Evolutionary conservation across 2,113 vertebrate species (phyloP).

Genomic region (Aviceda subcristata): DNA sequence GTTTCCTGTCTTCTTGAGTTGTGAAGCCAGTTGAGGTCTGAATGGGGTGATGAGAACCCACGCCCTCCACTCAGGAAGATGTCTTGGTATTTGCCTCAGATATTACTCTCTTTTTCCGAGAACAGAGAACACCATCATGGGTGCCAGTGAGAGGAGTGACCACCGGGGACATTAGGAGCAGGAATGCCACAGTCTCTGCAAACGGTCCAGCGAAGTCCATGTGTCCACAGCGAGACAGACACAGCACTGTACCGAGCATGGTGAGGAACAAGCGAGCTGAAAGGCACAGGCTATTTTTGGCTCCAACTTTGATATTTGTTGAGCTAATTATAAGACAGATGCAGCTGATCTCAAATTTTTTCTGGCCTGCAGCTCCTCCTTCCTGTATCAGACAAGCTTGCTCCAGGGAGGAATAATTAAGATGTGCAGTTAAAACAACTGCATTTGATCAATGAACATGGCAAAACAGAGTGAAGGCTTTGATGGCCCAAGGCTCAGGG

Average conservation of each 20-base stretch:
- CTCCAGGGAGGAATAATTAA: neutral
- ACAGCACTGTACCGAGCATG: fast-evolving
- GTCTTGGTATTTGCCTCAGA: neutral
- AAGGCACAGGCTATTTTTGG: neutral
- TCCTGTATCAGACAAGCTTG: neutral
- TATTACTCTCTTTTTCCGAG: neutral
- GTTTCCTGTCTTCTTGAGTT: no score
- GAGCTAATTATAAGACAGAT: neutral
- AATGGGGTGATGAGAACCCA: neutral
- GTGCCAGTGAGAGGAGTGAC: neutral
- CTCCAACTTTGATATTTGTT: neutral
- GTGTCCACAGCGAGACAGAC: neutral
- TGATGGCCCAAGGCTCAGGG: neutral
- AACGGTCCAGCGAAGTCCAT: neutral
- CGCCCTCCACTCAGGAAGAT: neutral
- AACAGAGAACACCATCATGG: fast-evolving
- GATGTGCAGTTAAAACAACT: neutral
- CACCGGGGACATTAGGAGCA: fast-evolving
- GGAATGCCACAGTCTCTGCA: neutral
- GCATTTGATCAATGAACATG: neutral
- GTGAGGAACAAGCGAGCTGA: neutral
- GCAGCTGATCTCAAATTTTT: neutral
- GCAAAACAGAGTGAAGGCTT: neutral
- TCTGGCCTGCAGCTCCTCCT: neutral
- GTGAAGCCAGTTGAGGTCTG: no score